Evolutionary conservation across 1,140 invertebrate genomes (phyloP).

Genomic region (Oedothorax gibbosus): DNA sequence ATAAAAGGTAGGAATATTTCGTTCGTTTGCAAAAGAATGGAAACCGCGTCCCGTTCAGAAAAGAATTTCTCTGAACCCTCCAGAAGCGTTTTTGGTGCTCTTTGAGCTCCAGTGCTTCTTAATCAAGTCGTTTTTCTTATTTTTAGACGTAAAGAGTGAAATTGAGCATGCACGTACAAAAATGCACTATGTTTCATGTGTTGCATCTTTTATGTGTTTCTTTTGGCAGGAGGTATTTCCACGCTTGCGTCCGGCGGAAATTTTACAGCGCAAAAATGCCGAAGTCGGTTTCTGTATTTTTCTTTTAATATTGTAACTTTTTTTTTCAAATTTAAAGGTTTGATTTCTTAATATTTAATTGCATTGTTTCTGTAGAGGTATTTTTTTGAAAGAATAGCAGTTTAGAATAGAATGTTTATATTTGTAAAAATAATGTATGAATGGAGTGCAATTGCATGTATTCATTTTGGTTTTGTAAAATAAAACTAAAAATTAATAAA

Average conservation of each 20-base stretch:
- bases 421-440: too few species aligned
- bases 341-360: too few species aligned
- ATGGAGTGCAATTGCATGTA: too few species aligned
- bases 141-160: slow-evolving; percentile 18
- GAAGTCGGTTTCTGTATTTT: too few species aligned
- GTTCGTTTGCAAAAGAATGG: background rate
- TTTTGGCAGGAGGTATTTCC: slow-evolving; percentile 26
- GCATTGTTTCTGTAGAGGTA: too few species aligned
- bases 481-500: too few species aligned
- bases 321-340: too few species aligned
- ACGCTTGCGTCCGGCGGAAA: background rate
- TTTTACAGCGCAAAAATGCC: background rate
- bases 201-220: slow-evolving; percentile 24
- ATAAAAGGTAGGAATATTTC: slow-evolving; percentile 26
- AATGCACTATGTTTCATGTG: slow-evolving; percentile 16
- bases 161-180: slow-evolving; percentile 30
- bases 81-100: slow-evolving; percentile 22
- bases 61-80: background rate
- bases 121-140: slow-evolving; percentile 33
- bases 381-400: too few species aligned
- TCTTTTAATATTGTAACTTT: too few species aligned
- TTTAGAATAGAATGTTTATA: too few species aligned
- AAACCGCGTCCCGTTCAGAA: background rate
- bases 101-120: slow-evolving; percentile 13
- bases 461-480: too few species aligned